phyloP scores from a whole-genome alignment of 2,797 vertebrate genomes.

The Chaenodraco wilsoni region DNA sequence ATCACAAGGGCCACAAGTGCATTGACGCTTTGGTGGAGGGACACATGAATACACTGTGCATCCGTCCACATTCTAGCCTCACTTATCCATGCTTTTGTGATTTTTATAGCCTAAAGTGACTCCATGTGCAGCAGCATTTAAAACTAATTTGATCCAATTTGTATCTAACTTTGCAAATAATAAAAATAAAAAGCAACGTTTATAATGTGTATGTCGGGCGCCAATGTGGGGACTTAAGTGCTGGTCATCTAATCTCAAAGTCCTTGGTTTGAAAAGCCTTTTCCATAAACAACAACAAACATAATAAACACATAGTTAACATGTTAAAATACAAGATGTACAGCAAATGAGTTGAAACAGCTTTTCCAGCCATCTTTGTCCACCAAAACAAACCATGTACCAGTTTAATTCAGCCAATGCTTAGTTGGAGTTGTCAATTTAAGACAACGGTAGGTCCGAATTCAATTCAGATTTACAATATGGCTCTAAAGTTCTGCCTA shows the following conservation, averaged over 20 bases:
- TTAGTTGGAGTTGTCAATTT: slow-evolving; percentile 2
- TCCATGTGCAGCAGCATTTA: slow-evolving; percentile 8
- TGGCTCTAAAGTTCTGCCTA: slow-evolving; percentile 20
- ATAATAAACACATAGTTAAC: background rate
- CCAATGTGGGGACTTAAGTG: background rate
- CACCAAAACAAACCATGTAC: slow-evolving; percentile 17
- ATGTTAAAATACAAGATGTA: background rate
- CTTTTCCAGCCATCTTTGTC: background rate
- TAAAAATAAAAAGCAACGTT: background rate
- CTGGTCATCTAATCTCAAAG: slow-evolving; percentile 11
- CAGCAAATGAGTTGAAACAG: background rate
- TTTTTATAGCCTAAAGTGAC: slow-evolving; percentile 5
- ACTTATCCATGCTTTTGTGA: slow-evolving; percentile 3
- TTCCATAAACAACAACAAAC: background rate
- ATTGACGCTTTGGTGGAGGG: slow-evolving; percentile 67
- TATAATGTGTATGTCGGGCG: background rate
- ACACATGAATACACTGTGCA: slow-evolving; percentile 57
- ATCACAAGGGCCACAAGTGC: slow-evolving; percentile 83
- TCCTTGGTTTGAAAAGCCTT: too few species aligned
- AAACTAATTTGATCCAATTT: slow-evolving; percentile 15
- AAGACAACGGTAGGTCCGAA: slow-evolving; percentile 14
- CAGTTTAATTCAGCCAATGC: slow-evolving; percentile 2
- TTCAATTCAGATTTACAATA: slow-evolving; percentile 17
- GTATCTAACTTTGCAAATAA: background rate
- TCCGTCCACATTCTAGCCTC: slow-evolving; percentile 30